phyloP scores from a whole-genome alignment of 2,797 vertebrate species.

The Monodelphis domestica region DNA sequence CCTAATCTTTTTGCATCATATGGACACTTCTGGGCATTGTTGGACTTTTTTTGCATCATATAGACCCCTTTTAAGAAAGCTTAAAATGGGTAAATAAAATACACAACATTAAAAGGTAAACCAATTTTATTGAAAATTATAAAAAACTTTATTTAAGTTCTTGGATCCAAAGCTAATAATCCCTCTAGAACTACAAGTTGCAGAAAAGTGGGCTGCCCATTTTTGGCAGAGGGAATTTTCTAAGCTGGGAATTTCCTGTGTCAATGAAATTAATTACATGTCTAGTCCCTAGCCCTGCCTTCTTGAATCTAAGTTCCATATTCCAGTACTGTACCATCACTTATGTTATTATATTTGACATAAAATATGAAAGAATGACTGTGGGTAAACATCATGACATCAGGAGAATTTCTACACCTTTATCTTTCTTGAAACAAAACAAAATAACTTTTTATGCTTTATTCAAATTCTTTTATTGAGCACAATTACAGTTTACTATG shows the following conservation, averaged over 20 bases:
- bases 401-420: too few relatives aligned
- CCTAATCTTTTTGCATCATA: not conserved
- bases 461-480: constrained; percentile 24
- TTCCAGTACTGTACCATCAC: too few relatives aligned
- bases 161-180: not conserved
- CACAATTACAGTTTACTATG: not conserved
- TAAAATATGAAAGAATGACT: too few relatives aligned
- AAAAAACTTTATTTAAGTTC: not conserved
- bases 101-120: not conserved
- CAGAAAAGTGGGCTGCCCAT: not conserved
- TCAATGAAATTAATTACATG: not conserved
- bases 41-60: not conserved
- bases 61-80: not conserved
- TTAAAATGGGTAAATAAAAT: not conserved
- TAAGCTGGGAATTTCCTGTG: not conserved
- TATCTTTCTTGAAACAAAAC: too few relatives aligned
- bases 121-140: not conserved
- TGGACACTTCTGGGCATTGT: too few relatives aligned
- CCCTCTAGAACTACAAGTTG: not conserved
- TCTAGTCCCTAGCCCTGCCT: not conserved
- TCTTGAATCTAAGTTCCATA: not conserved
- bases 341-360: not conserved
- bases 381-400: too few relatives aligned
- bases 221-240: not conserved
- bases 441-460: not conserved